Conservation (phyloP, 2,888 invertebrate genomes). For the Mechanitis messenoides region DNA sequence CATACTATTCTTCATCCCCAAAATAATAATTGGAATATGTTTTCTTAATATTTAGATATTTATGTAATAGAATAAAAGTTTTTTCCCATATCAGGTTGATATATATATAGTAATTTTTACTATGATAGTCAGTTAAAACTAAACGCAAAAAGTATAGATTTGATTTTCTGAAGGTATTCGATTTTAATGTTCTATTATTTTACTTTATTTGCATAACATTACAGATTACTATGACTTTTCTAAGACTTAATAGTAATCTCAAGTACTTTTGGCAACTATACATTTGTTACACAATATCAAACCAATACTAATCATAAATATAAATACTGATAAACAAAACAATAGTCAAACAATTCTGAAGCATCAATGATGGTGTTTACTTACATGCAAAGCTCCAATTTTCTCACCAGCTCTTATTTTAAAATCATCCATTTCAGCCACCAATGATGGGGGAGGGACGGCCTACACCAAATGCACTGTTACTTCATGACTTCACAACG, state of each 20-base stretch:
- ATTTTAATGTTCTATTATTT: too few species aligned
- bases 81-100: background rate
- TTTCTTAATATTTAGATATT: background rate
- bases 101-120: background rate
- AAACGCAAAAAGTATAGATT: too few species aligned
- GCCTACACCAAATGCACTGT: constrained; percentile 48
- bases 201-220: too few species aligned
- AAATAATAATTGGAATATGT: too few species aligned
- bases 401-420: constrained; percentile 67
- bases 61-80: background rate
- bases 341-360: constrained; percentile 34
- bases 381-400: constrained; percentile 69
- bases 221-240: too few species aligned
- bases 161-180: too few species aligned
- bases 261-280: constrained; percentile 26
- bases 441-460: constrained; percentile 43
- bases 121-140: too few species aligned
- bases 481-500: constrained; percentile 57
- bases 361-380: constrained; percentile 23
- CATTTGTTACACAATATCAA: constrained; percentile 50
- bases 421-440: constrained; percentile 65
- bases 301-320: constrained; percentile 20
- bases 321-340: constrained; percentile 40
- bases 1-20: too few species aligned
- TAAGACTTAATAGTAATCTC: background rate